A percentile compares a stretch with the other conserved stretches of the same genome.
Conservation (phyloP, 2,113 vertebrate genomes). For the Pygoscelis adeliae region DNA sequence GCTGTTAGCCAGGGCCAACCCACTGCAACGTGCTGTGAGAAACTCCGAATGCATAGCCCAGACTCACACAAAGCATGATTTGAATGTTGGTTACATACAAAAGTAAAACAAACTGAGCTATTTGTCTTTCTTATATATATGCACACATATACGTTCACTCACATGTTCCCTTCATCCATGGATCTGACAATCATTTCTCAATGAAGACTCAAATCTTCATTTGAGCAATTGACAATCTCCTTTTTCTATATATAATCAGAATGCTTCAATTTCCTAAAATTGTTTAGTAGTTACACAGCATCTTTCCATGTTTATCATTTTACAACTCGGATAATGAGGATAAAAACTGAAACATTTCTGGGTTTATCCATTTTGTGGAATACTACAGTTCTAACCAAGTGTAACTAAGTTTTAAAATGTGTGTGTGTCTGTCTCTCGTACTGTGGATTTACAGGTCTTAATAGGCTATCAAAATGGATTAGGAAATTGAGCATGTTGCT, state of each 20-base stretch:
- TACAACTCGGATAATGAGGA: neutral
- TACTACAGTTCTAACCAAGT: neutral
- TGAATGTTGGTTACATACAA: neutral
- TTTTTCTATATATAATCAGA: neutral
- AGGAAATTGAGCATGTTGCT: neutral
- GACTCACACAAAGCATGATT: neutral
- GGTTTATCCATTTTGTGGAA: neutral
- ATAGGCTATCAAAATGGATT: neutral
- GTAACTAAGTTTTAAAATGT: neutral
- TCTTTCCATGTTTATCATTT: neutral
- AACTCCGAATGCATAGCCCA: neutral
- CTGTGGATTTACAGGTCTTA: neutral
- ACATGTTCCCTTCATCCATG: neutral
- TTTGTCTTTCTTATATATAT: neutral
- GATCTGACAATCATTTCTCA: neutral
- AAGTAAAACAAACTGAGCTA: neutral
- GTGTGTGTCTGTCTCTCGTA: neutral
- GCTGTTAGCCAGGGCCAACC: neutral
- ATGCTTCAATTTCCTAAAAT: neutral
- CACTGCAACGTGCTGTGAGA: neutral
- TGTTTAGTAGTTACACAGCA: neutral
- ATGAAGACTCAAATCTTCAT: neutral
- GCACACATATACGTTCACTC: accelerated
- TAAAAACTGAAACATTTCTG: neutral
- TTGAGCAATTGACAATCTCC: neutral